phyloP scores from a whole-genome alignment of 1,140 invertebrate genomes.

The Piezodorus guildinii region DNA sequence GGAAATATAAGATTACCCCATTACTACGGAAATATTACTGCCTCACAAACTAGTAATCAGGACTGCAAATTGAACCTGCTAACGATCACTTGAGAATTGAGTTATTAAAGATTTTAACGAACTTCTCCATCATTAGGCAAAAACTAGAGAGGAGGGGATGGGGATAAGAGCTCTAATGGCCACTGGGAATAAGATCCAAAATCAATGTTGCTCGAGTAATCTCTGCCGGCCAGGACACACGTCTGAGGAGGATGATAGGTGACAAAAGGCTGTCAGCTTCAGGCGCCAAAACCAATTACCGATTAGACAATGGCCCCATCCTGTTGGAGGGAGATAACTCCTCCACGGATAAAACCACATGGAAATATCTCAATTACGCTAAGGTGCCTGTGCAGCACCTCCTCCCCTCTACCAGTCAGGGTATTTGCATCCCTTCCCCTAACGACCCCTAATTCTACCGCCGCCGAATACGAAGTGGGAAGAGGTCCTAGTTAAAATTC shows the following conservation, averaged over 20 bases:
- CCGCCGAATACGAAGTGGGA: conserved; percentile 11
- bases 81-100: too few relatives aligned
- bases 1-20: too few relatives aligned
- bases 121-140: too few relatives aligned
- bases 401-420: not conserved
- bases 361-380: conserved; percentile 10
- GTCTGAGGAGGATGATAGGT: not conserved
- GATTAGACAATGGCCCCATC: not conserved
- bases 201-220: too few relatives aligned
- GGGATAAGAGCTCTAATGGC: too few relatives aligned
- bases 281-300: conserved; percentile 3
- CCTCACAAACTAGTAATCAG: too few relatives aligned
- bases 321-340: not conserved
- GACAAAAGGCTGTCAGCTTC: not conserved
- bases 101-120: too few relatives aligned
- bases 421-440: conserved; percentile 8
- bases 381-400: not conserved
- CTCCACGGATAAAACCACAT: conserved; percentile 9
- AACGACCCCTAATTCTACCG: conserved; percentile 7
- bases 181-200: too few relatives aligned
- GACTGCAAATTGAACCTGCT: too few relatives aligned
- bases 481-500: conserved; percentile 8
- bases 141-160: too few relatives aligned
- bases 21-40: too few relatives aligned
- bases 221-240: too few relatives aligned